Conservation (phyloP, 2,113 vertebrate species). For the Corynorhinus townsendii region DNA sequence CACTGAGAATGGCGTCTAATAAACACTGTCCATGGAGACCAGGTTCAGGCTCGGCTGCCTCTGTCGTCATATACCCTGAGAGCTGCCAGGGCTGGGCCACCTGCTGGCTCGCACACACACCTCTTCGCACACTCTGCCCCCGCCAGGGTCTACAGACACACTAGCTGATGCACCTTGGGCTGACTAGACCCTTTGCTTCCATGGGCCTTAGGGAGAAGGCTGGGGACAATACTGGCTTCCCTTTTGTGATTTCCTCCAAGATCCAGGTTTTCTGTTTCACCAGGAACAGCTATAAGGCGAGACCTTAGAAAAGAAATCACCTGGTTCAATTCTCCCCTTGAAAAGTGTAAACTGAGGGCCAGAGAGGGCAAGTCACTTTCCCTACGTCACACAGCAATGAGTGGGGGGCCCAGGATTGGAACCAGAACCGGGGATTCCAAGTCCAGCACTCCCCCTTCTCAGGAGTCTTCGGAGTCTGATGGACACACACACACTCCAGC, state of each 20-base stretch:
- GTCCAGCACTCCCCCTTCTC: background rate
- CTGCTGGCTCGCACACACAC: background rate
- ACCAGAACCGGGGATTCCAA: background rate
- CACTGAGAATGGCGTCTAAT: constrained; percentile 74
- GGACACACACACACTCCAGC: background rate
- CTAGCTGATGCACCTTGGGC: accelerated
- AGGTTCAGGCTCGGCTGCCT: constrained; percentile 50
- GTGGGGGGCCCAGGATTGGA: background rate
- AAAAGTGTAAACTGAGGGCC: background rate
- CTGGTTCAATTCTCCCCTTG: background rate
- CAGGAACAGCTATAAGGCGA: background rate
- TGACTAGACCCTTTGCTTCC: background rate
- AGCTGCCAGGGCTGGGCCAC: background rate
- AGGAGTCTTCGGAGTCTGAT: background rate
- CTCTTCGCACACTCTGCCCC: background rate
- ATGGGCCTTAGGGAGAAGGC: background rate
- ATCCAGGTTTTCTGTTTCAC: background rate
- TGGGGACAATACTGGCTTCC: background rate
- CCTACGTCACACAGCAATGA: background rate
- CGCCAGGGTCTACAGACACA: background rate
- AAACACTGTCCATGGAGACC: constrained; percentile 76
- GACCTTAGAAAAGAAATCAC: background rate
- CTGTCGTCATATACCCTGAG: background rate
- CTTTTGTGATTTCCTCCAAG: background rate
- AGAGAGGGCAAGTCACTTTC: background rate